Base-by-base conservation (phyloP, 2,888 invertebrate species). In the Tinea semifulvella region DNA sequence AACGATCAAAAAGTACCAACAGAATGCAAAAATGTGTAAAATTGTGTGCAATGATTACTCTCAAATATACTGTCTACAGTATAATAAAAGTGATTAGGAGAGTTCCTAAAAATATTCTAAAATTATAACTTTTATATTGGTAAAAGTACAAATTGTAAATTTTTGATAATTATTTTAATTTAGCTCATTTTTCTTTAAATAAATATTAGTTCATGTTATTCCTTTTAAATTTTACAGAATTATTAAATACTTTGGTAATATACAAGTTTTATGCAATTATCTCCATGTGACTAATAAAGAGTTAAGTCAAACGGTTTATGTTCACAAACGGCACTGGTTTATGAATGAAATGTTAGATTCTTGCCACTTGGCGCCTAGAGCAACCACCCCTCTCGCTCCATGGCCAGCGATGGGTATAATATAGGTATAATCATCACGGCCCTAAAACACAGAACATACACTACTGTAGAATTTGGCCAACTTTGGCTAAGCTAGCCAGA, bases 91-190 rank as follows among this genome's bases (percentile, higher is more conserved):
- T 43, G 28, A 28, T 28, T 43, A 27, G n/a, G 43, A 43, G 28
- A 43, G 27, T 43, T 43, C 31, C 43, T 43, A 27, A 28, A 43
- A 43, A 43, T 43, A 43, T 18, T 31, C 10, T 31, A 31, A 10
- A 17, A 8, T 43, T 18, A 25, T 42, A 42, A 25, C 42, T 42
- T 13, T 25, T 22, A 42, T 27, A 16, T 43, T 6, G 26, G 42
- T 42, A 28, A 10, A 43, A 16, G 18, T 28, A 28, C 3, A 26
- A n/a, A n/a, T 42, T 42, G 25, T 42, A 19, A 40, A 10, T 40
- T 42, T n/a, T 43, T 43, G 27, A 28, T 43, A 17, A 28, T 43
- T 28, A 42, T 26, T 42, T 26, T 42, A 42, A 7, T 42, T 14
- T 13, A 28, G 10, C 8, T 35, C 22, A 13, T 44, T 28, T n/a